These are phyloP conservation scores for Scaptomyza hsui DNA, from an alignment of 1,140 invertebrate genomes.

Conservation along the genomic window DNA sequence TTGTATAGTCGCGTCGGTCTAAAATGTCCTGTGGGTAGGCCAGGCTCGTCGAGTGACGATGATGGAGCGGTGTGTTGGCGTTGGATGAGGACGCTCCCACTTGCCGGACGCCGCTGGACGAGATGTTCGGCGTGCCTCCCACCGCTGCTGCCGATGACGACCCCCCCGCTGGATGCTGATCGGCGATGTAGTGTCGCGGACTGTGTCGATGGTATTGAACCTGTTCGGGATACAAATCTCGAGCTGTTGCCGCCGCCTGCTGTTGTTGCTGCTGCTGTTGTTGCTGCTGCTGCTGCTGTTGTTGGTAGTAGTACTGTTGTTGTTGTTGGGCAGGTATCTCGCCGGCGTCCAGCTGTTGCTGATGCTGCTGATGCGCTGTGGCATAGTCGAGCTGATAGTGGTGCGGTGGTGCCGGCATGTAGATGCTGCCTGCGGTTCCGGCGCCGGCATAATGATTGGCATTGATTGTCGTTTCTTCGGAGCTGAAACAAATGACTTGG, in stretches of 20 bases:
- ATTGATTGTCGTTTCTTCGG: constrained; percentile 84
- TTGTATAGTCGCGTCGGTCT: constrained; percentile 84
- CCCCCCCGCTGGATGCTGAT: constrained; percentile 68
- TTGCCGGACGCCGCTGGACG: constrained; percentile 55
- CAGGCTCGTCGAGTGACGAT: constrained; percentile 78
- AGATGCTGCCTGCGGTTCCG: constrained; percentile 59
- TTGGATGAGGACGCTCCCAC: constrained; percentile 63
- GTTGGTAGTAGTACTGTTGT: constrained; percentile 51
- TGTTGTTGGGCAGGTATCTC: constrained; percentile 64
- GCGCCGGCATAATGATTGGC: constrained; percentile 64
- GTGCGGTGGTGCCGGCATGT: constrained; percentile 70
- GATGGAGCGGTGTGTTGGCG: constrained; percentile 74
- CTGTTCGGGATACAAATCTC: constrained; percentile 77
- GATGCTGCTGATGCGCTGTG: constrained; percentile 43
- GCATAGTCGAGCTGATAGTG: constrained; percentile 72
- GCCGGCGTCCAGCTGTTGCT: constrained; percentile 62
- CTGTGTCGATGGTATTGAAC: constrained; percentile 81
- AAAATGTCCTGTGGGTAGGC: constrained; percentile 84
- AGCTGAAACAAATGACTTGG: constrained; percentile 83
- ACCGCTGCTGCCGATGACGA: neutral
- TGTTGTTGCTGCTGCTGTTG: constrained; percentile 49
- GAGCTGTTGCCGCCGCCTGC: constrained; percentile 25
- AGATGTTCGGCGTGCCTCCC: constrained; percentile 59
- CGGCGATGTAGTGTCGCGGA: constrained; percentile 78
- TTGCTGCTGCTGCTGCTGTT: constrained; percentile 37